These are phyloP conservation scores for Prietella phreatophila DNA, from an alignment of 2,113 vertebrate species.

Conservation along the genomic window DNA sequence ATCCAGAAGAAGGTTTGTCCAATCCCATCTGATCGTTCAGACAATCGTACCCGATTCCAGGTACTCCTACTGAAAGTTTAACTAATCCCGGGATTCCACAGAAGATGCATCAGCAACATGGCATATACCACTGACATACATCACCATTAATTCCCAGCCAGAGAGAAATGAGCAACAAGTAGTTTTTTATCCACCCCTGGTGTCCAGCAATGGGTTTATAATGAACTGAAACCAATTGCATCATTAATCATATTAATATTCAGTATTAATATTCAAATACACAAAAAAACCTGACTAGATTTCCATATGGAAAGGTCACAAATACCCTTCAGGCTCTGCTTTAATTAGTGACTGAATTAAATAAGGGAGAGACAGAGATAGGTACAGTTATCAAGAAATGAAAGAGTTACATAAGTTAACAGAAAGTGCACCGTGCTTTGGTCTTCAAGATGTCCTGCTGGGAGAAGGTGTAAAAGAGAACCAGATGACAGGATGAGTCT, in stretches of 20 bases:
- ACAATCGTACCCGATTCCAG: not conserved
- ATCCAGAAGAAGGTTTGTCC: not conserved
- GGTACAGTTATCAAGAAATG: slow-evolving; percentile 54
- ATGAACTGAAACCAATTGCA: not conserved
- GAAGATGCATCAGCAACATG: too few relatives aligned
- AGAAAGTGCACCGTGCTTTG: slow-evolving; percentile 64
- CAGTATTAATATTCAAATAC: not conserved
- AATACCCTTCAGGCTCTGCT: slow-evolving; percentile 77
- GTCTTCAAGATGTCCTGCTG: slow-evolving; percentile 42
- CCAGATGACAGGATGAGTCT: slow-evolving; percentile 38
- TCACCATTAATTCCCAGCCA: too few relatives aligned
- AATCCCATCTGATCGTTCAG: not conserved
- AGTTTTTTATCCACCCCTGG: not conserved
- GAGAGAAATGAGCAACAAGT: not conserved
- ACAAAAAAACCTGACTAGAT: slow-evolving; percentile 62
- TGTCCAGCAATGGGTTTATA: not conserved
- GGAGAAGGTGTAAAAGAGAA: slow-evolving; percentile 38
- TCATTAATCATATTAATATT: not conserved
- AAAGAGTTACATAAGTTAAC: slow-evolving; percentile 64
- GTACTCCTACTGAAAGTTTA: not conserved
- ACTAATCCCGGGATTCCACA: not conserved
- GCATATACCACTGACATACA: too few relatives aligned
- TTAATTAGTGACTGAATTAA: slow-evolving; percentile 73
- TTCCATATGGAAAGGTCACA: slow-evolving; percentile 81
- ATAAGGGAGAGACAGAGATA: slow-evolving; percentile 48